Percentiles rank a stretch among this genome's conserved stretches.
Conservation (phyloP, 2,797 vertebrate species). For the Rachycentron canadum region DNA sequence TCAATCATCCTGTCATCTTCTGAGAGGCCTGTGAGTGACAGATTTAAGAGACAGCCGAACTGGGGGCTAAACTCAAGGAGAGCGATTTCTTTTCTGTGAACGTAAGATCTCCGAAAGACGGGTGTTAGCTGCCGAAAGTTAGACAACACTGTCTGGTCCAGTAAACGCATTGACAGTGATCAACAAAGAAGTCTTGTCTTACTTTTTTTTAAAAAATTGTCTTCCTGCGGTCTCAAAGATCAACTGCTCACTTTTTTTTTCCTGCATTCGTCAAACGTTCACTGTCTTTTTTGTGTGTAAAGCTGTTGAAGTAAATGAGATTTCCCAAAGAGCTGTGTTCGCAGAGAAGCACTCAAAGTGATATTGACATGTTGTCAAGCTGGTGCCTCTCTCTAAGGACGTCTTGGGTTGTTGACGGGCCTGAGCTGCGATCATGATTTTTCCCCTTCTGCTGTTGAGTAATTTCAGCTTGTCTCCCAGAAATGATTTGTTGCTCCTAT, state of each 20-base stretch:
- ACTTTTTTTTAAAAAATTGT: conserved; percentile 67
- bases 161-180: conserved; percentile 88
- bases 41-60: conserved; percentile 82
- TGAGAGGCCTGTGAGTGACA: conserved; percentile 84
- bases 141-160: conserved; percentile 85
- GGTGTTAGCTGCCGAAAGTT: conserved; percentile 77
- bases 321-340: conserved; percentile 86
- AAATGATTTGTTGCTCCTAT: conserved; percentile 86
- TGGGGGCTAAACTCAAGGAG: conserved; percentile 83
- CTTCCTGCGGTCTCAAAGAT: conserved; percentile 84
- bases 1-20: conserved; percentile 88
- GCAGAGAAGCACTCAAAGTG: conserved; percentile 85
- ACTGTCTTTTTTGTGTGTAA: conserved; percentile 71
- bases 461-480: conserved; percentile 85
- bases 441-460: conserved; percentile 79
- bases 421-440: conserved; percentile 83
- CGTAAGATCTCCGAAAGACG: conserved; percentile 82
- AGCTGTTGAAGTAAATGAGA: conserved; percentile 85
- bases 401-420: conserved; percentile 84
- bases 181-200: conserved; percentile 87
- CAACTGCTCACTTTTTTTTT: conserved; percentile 75
- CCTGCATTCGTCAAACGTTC: conserved; percentile 76
- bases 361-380: conserved; percentile 91
- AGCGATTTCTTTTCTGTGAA: conserved; percentile 74
- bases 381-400: conserved; percentile 84